phyloP scores from a whole-genome alignment of 2,797 vertebrate genomes.

The Chloroceryle inda region DNA sequence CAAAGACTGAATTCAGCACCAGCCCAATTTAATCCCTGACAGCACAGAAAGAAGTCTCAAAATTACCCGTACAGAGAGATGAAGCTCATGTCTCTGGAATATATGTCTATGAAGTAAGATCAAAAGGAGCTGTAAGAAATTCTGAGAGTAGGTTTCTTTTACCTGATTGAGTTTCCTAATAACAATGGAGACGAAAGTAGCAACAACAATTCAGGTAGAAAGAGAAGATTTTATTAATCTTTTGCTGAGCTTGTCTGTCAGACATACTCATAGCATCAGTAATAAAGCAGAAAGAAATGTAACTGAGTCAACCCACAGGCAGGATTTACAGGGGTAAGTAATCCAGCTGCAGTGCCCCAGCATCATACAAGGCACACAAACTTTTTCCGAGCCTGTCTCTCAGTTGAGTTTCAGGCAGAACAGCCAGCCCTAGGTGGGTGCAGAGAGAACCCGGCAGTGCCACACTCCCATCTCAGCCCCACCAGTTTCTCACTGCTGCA shows the following conservation, averaged over 20 bases:
- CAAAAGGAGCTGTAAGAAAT: background rate
- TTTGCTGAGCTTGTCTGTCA: background rate
- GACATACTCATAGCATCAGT: background rate
- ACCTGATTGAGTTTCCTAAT: background rate
- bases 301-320: background rate
- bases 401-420: background rate
- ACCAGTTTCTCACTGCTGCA: rapidly evolving
- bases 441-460: background rate
- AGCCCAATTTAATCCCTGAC: background rate
- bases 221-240: background rate
- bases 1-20: background rate
- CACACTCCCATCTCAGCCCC: no score
- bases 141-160: background rate
- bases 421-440: background rate
- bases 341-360: background rate
- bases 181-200: background rate
- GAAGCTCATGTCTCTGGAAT: background rate
- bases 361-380: background rate
- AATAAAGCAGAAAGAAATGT: background rate
- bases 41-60: background rate
- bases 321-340: background rate
- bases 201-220: background rate
- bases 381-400: background rate
- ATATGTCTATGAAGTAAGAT: background rate
- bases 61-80: background rate